Percentiles rank a stretch among this genome's conserved stretches.
phyloP scores from a whole-genome alignment of 1,140 invertebrate genomes.

The Leptopilina boulardi region DNA sequence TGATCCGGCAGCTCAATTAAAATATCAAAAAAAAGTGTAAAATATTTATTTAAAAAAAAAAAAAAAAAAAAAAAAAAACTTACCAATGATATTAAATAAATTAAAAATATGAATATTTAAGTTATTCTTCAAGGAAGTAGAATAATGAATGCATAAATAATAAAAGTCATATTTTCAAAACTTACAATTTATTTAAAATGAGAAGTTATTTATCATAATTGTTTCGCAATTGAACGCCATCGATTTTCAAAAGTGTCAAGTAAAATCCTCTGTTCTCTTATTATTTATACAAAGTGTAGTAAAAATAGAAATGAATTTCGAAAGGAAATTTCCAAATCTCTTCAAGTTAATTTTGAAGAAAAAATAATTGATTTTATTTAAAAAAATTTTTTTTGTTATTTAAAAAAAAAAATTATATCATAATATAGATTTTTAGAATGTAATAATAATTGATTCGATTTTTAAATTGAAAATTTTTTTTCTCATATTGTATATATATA shows the following conservation, averaged over 20 bases:
- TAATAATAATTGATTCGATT: too few species aligned
- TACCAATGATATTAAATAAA: neutral
- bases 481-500: neutral
- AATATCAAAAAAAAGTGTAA: too few species aligned
- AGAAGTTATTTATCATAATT: slow-evolving; percentile 3
- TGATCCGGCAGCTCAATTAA: too few species aligned
- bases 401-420: too few species aligned
- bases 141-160: neutral
- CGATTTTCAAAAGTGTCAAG: slow-evolving; percentile 16
- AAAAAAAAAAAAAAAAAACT: neutral
- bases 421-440: too few species aligned
- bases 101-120: neutral
- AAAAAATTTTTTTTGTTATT: too few species aligned
- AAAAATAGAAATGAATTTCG: slow-evolving; percentile 12
- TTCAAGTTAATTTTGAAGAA: neutral
- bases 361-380: too few species aligned
- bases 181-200: neutral
- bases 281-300: slow-evolving; percentile 9
- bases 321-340: slow-evolving; percentile 9
- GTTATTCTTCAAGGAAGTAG: neutral
- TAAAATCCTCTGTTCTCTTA: slow-evolving; percentile 12
- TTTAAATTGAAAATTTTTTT: neutral
- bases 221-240: slow-evolving; percentile 21
- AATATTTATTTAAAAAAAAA: too few species aligned
- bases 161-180: slow-evolving; percentile 8